Evolutionary conservation across 2,113 vertebrate species (phyloP), one percentile per base, ranked within the genome.

Genomic region (Erythrocebus patas): DNA sequence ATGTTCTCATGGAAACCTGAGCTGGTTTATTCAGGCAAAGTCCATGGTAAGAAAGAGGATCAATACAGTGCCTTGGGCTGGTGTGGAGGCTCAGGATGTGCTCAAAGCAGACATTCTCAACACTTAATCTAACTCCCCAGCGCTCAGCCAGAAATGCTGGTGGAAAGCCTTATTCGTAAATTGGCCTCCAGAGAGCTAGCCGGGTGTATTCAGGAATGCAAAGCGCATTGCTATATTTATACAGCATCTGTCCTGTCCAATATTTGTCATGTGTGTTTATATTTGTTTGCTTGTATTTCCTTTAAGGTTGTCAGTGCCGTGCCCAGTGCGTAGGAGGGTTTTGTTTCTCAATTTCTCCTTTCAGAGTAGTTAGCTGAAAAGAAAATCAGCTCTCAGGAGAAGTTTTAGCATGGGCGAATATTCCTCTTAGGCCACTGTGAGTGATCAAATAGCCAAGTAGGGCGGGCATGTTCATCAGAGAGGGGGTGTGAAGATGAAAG

Each of bases 291-390:
- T 98, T 95, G 76, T 64, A 96, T 96, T 96, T 96, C 68, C 78
- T 96, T 76, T 91, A 96, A 96, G 94, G 68, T 91, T 97, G 95
- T 97, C 95, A 97, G 96, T 93, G 66, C 80, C 79, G 81, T 94
- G 98, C 82, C 98, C 98, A 94, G 95, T 72, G 92, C 83, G 97
- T 97, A 61, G 98, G 97, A 98, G 78, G 89, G 76, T 89, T 98
- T 95, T 94, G 81, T 85, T 76, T 98, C 94, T 96, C 93, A 68
- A 38, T 92, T 80, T 78, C 43, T 98, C 91, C 55, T 94, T 73
- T 80, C 12, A 0, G 32, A 91, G 17, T 45, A 68, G 73, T 91
- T 38, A 88, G 84, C 73, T 72, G 90, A 89, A 89, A 95, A 89
- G 78, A 84, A 93, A 83, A 92, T 75, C 23, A 55, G 55, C 43